Conservation (phyloP, 2,113 vertebrate genomes). For the Macaca nemestrina region DNA sequence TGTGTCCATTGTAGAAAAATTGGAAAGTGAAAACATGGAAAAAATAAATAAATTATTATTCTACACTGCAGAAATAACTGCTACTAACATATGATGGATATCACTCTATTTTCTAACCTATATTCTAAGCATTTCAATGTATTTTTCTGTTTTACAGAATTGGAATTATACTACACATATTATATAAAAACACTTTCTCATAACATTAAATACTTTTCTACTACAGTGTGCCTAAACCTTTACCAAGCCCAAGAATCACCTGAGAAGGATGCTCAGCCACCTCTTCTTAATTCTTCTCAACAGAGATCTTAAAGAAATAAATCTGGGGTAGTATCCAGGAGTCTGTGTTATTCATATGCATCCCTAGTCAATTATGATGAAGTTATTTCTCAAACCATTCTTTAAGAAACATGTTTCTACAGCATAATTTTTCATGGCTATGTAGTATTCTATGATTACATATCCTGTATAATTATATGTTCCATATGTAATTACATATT, state of each 20-base stretch:
- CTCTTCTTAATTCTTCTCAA: neutral
- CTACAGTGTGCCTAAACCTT: neutral
- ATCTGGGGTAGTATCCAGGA: neutral
- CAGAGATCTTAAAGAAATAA: neutral
- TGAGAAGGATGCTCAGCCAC: neutral
- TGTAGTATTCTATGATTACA: neutral
- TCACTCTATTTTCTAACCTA: neutral
- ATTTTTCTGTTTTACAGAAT: constrained; percentile 16
- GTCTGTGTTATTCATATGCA: neutral
- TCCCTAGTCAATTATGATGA: neutral
- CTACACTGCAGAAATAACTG: neutral
- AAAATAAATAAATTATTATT: constrained; percentile 18
- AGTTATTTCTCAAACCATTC: neutral
- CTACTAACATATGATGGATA: neutral
- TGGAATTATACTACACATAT: neutral
- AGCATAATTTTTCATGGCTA: neutral
- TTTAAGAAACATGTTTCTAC: neutral
- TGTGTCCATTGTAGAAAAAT: neutral
- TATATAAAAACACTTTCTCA: neutral
- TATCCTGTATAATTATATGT: neutral
- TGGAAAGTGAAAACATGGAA: constrained; percentile 11
- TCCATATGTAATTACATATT: neutral
- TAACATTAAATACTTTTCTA: neutral
- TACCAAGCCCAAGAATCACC: neutral
- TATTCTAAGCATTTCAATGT: neutral